Base-by-base conservation (phyloP, 2,113 vertebrate species). In the Caranx ignobilis region DNA sequence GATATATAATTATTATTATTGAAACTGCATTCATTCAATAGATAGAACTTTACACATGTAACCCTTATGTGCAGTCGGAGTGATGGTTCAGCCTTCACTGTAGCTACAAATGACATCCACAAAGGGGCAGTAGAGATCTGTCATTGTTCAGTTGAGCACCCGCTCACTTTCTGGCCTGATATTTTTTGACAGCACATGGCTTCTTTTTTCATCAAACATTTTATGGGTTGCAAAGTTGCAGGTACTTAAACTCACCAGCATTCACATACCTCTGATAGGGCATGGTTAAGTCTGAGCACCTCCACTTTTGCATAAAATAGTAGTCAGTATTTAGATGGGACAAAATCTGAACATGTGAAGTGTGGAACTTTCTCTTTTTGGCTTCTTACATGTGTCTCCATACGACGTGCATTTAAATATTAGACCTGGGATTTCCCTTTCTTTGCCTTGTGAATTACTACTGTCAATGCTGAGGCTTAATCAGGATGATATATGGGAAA, bases 101-200 rank as follows among this genome's bases (percentile, higher is more conserved):
- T 73, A 89, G 26, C 81, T 79, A 81, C 61, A 45, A 0, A 35
- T 75, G 37, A 9, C 19, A 2, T 77, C 84, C 87, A 91, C 80
- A 82, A 5, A 21, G 72, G 2, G 82, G 89, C 5, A 1, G 47
- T 48, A 92, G 16, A 80, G 34, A 81, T 78, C 76, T 79, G 47
- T 15, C 26, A 6, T 57, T 81, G 4, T 37, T n/a, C 50, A 39
- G n/a, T 35, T 67, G 11, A 52, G 32, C 2, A 0, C 5, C 31
- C 13, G 6, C 11, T 11, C 11, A 0, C 15, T 34, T 56, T 12
- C 9, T 64, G 1, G 48, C 19, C 3, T 37, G 47, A 59, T 16
- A 31, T 31, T 26, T 7, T 13, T 13, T 26, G 26, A 26, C 26
- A 26, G 26, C 26, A 26, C 26, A 26, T 26, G 26, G 26, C 31